Base-by-base conservation (phyloP, 2,797 vertebrate species). In the Galagoides demidoff region DNA sequence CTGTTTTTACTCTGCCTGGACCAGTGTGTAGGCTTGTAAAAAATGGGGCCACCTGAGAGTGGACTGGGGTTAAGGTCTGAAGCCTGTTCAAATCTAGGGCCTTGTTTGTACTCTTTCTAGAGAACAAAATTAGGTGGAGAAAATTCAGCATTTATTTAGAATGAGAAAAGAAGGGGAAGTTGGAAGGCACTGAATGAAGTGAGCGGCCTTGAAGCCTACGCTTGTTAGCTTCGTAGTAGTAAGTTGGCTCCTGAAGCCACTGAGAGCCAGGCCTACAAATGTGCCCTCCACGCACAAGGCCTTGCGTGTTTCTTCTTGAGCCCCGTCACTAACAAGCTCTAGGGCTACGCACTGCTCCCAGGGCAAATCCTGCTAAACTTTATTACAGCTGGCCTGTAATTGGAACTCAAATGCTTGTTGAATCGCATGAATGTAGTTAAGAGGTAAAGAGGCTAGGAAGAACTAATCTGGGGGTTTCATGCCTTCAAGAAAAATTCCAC, bases 381-480 rank as follows among this genome's bases (percentile, higher is more conserved):
- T 5, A 43, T 43, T 43, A 43, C 39, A 34, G 68, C 61, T 34
- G n/a, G 45, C 49, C 29, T 16, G 9, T 39, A 93, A 37, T 12
- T 27, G 57, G 39, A 87, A 64, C 34, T 34, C 68, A 66, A 39
- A 78, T 59, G 74, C 49, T 61, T n/a, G 45, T 0, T 87, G 63
- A 83, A 49, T 64, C n/a, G 57, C 76, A 86, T 39, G 27, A 63
- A 55, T 79, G 73, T 90, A 64, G 34, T 71, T 71, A 84, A 87
- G 55, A 84, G 31, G 66, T 49, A 82, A 73, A 77, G 57, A 37
- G 34, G n/a, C 12, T 79, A 13, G 27, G 27, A 59, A 90, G 57
- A 95, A 83, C 45, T 64, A 31, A 93, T 70, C 6, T 93, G 61
- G 55, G 88, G 84, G 77, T 23, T 81, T 92, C 86, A 25, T 82